Percentiles rank a stretch among this genome's conserved stretches.
Evolutionary conservation across 2,888 invertebrate species (phyloP).

Genomic region (Theodoxus fluviatilis): DNA sequence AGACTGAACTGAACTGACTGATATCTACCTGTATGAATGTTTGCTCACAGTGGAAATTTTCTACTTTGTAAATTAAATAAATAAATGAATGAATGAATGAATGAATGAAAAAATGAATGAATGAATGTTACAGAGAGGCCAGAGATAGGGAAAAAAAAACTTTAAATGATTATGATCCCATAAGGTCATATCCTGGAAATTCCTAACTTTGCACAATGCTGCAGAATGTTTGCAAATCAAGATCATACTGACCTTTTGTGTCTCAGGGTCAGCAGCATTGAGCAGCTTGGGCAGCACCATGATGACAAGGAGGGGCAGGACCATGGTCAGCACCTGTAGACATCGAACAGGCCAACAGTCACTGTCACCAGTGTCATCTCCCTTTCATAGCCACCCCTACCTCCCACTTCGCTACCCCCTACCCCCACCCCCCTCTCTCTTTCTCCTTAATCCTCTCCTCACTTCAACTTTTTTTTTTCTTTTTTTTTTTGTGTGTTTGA

Average conservation of each 20-base stretch:
- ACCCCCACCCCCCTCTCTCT: too few species aligned
- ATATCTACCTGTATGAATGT: too few species aligned
- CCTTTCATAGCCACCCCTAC: neutral
- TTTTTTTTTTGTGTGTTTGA: too few species aligned
- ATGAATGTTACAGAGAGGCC: neutral
- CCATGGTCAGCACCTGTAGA: conserved; percentile 88
- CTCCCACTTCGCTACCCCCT: too few species aligned
- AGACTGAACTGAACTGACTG: too few species aligned
- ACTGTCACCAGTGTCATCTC: neutral
- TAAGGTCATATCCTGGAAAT: too few species aligned
- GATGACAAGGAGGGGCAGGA: conserved; percentile 86
- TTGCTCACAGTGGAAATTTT: too few species aligned
- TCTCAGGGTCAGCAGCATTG: conserved; percentile 89
- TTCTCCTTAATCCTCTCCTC: too few species aligned
- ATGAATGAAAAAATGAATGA: neutral
- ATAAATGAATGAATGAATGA: conserved; percentile 17
- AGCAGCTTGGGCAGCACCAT: conserved; percentile 95
- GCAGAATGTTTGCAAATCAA: neutral
- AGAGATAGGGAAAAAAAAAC: neutral
- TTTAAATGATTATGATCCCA: too few species aligned
- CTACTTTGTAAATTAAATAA: too few species aligned
- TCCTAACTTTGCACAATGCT: too few species aligned
- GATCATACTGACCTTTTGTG: conserved; percentile 75
- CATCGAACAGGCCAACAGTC: conserved; percentile 21
- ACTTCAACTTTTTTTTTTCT: too few species aligned